Evolutionary conservation across 1,140 invertebrate species (phyloP).

Genomic region (Drosophila sechellia): DNA sequence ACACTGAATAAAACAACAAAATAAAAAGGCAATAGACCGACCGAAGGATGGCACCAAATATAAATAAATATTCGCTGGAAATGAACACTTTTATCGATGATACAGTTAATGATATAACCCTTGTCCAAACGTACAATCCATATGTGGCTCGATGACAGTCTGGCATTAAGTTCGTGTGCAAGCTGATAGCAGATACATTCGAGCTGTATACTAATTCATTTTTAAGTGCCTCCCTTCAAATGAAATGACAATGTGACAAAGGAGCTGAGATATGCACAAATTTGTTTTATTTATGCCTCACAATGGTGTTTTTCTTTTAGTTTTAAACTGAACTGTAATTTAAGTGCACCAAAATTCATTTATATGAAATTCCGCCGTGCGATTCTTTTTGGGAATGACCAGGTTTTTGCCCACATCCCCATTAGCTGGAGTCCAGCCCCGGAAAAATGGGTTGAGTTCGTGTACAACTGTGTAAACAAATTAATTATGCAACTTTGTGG

Average conservation of each 20-base stretch:
- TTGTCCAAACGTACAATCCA: slow-evolving; percentile 16
- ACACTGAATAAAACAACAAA: slow-evolving; percentile 7
- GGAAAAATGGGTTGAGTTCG: slow-evolving; percentile 48
- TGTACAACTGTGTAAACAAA: slow-evolving; percentile 82
- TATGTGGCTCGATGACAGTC: slow-evolving; percentile 18
- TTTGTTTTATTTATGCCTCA: too few species aligned
- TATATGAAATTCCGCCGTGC: too few species aligned
- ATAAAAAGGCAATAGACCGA: background rate
- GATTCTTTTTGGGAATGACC: background rate
- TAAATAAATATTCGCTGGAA: slow-evolving; percentile 62
- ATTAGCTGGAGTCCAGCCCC: slow-evolving; percentile 23
- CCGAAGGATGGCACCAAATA: slow-evolving; percentile 34
- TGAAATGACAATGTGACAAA: background rate
- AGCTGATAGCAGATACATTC: background rate
- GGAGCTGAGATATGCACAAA: background rate
- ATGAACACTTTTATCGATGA: slow-evolving; percentile 70
- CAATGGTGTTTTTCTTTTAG: too few species aligned
- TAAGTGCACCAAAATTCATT: background rate
- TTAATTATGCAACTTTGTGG: slow-evolving; percentile 77
- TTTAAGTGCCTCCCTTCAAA: slow-evolving; percentile 10
- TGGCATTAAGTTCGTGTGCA: background rate
- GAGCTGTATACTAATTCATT: slow-evolving; percentile 1
- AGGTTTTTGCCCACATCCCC: slow-evolving; percentile 35
- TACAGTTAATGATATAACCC: slow-evolving; percentile 68
- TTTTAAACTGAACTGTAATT: background rate